These are phyloP conservation scores for Strigops habroptila DNA, from an alignment of 2,113 vertebrate genomes.

Conservation along the genomic window DNA sequence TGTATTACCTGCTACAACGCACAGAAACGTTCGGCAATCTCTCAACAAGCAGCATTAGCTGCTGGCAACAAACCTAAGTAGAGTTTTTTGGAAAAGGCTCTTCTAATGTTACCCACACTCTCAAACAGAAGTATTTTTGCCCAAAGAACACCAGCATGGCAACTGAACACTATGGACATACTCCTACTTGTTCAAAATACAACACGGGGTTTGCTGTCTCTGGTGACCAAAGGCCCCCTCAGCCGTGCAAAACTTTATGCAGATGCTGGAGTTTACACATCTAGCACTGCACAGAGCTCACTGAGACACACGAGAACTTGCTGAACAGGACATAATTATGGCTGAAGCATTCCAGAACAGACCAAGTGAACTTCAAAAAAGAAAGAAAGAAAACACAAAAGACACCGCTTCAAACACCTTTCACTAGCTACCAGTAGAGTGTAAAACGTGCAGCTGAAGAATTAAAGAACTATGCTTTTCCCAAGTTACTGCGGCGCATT, in stretches of 20 bases:
- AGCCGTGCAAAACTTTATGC: background rate
- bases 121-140: background rate
- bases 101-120: background rate
- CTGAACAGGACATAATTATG: conserved; percentile 52
- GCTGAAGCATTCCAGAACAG: conserved; percentile 47
- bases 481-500: background rate
- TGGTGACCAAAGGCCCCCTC: background rate
- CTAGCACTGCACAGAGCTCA: background rate
- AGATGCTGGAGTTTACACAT: background rate
- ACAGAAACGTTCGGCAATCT: background rate
- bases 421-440: background rate
- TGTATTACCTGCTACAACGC: background rate
- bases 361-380: conserved; percentile 49
- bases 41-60: background rate
- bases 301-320: conserved; percentile 24
- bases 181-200: background rate
- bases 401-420: background rate
- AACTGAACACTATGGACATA: fast-evolving
- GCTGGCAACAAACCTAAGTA: background rate
- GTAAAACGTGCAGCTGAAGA: background rate
- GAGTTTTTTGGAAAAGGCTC: background rate
- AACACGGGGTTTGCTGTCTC: background rate
- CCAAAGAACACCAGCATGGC: fast-evolving
- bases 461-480: background rate
- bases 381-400: background rate